Evolutionary conservation across 2,888 invertebrate species (phyloP), one percentile per base, ranked within the genome.

Genomic region (Temnothorax ravouxi): DNA sequence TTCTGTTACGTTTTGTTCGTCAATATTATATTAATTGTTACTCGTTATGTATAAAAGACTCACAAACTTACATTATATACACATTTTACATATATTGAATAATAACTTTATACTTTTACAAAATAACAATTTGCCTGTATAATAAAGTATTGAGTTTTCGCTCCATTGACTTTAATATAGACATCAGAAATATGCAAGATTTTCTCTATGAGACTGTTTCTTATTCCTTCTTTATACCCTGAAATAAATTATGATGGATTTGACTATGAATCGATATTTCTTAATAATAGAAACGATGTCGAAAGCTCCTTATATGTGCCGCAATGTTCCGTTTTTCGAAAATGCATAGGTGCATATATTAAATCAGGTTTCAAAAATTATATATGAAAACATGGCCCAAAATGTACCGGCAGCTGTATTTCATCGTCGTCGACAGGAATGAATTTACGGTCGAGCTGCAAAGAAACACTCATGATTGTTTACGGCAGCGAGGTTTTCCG

Each of bases 401-500:
- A 69, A 50, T 59, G 61, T 83, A 21, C 66, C 82, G 75, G 84
- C 75, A 75, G 88, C 87, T 74, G 82, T 91, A 89, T 90, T 88
- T 88, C 84, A 88, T 84, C 86, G 93, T 89, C 85, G 90, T 89
- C 85, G 90, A 90, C 90, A 87, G 59, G 91, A 91, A 91, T 91
- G 91, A 93, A 93, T 93, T 93, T 93, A 93, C 84, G 89, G 71
- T 72, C 52, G 47, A 50, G 81, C 71, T 79, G 85, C 84, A 84
- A 90, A 89, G 86, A 89, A 92, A 90, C 90, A 90, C 92, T 92
- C 89, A 91, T 90, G 91, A 92, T 93, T 93, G 92, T 93, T 93
- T 93, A 93, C 84, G 72, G 85, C 67, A 61, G 72, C 76, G 62
- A 72, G 86, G 84, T 81, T 75, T 85, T 86, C 84, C 76, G 38